Percentiles rank a stretch among this genome's conserved stretches.
These are phyloP conservation scores for Ceryle rudis DNA, from an alignment of 2,797 vertebrate species.

Conservation along the genomic window DNA sequence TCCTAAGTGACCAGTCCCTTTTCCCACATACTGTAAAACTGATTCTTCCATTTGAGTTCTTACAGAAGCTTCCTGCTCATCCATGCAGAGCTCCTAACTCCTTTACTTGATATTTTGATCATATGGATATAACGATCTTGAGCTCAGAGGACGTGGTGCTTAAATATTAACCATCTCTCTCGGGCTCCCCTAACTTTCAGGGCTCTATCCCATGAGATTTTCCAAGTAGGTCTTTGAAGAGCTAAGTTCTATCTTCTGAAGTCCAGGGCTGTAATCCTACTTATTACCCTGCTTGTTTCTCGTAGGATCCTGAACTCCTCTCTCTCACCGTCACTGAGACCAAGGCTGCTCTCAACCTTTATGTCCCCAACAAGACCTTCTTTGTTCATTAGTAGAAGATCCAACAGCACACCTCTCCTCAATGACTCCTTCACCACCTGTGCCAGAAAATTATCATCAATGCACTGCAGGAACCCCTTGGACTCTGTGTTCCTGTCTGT, in stretches of 20 bases:
- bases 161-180: too few relatives aligned
- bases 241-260: not conserved
- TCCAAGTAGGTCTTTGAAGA: not conserved
- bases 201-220: too few relatives aligned
- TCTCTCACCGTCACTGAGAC: not conserved
- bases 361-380: not conserved
- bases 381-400: not conserved
- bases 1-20: not conserved
- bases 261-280: not conserved
- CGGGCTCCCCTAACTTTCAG: too few relatives aligned
- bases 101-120: not conserved
- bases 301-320: not conserved
- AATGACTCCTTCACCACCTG: not conserved
- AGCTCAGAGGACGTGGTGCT: too few relatives aligned
- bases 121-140: not conserved
- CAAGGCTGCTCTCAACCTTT: not conserved
- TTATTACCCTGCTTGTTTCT: not conserved
- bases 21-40: not conserved
- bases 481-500: not conserved
- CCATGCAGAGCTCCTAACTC: not conserved
- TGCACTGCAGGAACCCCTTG: not conserved
- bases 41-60: not conserved
- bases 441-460: not conserved
- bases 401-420: not conserved
- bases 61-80: not conserved